These are phyloP conservation scores for Platerodrilus igneus DNA, from an alignment of 2,888 invertebrate genomes.

Conservation along the genomic window DNA sequence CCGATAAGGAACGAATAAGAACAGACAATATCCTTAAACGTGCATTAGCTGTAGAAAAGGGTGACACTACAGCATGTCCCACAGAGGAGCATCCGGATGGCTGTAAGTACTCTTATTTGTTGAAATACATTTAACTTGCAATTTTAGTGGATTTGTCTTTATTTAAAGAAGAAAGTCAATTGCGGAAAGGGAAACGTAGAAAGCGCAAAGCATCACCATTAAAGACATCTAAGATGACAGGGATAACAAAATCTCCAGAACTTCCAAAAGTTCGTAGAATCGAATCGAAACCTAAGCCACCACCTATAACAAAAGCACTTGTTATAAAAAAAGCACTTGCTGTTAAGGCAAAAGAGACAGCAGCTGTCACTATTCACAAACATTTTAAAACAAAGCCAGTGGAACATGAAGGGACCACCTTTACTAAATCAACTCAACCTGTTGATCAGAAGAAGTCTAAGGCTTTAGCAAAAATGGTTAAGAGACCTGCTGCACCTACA, in stretches of 20 bases:
- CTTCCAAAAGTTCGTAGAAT: slow-evolving; percentile 37
- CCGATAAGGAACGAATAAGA: slow-evolving; percentile 68
- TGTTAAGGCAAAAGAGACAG: slow-evolving; percentile 21
- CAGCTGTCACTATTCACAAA: slow-evolving; percentile 34
- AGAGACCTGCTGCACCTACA: slow-evolving; percentile 36
- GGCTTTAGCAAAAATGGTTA: slow-evolving; percentile 45
- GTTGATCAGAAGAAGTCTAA: slow-evolving; percentile 47
- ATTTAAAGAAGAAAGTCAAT: slow-evolving; percentile 77
- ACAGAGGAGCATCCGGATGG: slow-evolving; percentile 85
- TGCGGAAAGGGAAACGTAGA: slow-evolving; percentile 50
- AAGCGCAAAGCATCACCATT: slow-evolving; percentile 39
- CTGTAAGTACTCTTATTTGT: slow-evolving; percentile 54
- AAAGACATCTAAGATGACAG: slow-evolving; percentile 15
- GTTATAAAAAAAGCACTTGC: slow-evolving; percentile 19
- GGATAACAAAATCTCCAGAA: slow-evolving; percentile 32
- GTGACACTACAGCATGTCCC: slow-evolving; percentile 58
- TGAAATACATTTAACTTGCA: slow-evolving; percentile 3
- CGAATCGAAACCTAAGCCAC: slow-evolving; percentile 23
- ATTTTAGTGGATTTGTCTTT: slow-evolving; percentile 73
- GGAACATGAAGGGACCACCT: slow-evolving; percentile 17
- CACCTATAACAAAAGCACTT: slow-evolving; percentile 16
- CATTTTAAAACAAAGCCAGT: slow-evolving; percentile 35
- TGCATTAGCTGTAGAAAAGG: slow-evolving; percentile 76
- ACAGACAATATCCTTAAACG: slow-evolving; percentile 79
- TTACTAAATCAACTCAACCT: slow-evolving; percentile 36